These are phyloP conservation scores for Lepus americanus DNA, from an alignment of 2,113 vertebrate species.

Conservation along the genomic window DNA sequence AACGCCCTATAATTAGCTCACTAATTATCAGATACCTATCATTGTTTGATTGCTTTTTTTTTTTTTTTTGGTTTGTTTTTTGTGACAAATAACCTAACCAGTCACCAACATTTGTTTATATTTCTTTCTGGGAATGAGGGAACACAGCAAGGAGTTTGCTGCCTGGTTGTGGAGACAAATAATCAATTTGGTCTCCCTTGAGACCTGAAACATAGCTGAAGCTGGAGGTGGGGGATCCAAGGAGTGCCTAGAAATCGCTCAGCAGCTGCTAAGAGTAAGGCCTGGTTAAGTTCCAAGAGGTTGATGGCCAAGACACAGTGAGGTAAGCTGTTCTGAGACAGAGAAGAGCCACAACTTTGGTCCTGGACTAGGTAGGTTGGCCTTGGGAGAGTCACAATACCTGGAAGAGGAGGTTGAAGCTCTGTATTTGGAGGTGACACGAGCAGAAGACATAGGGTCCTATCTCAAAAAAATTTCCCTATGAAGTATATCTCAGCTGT, in stretches of 20 bases:
- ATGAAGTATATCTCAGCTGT: neutral
- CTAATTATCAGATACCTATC: neutral
- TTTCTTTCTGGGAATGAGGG: neutral
- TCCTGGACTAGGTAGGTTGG: fast-evolving
- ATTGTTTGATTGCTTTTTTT: neutral
- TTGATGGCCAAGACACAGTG: neutral
- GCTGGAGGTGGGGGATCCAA: neutral
- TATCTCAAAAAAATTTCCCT: neutral
- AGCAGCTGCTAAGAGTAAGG: neutral
- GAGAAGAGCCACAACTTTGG: fast-evolving
- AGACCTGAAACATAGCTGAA: neutral
- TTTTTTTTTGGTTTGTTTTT: neutral
- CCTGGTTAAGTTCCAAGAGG: fast-evolving
- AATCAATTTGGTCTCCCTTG: neutral
- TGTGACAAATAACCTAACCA: neutral
- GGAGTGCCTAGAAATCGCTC: fast-evolving
- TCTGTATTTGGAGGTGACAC: neutral
- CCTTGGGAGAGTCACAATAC: neutral
- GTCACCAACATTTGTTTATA: neutral
- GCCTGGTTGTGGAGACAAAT: neutral
- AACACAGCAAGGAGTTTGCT: neutral
- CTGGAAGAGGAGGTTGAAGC: neutral
- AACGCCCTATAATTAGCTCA: neutral
- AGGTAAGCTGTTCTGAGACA: neutral
- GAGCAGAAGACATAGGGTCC: neutral